These are phyloP conservation scores for Drosophila biarmipes DNA, from an alignment of 1,140 invertebrate species.

Conservation along the genomic window DNA sequence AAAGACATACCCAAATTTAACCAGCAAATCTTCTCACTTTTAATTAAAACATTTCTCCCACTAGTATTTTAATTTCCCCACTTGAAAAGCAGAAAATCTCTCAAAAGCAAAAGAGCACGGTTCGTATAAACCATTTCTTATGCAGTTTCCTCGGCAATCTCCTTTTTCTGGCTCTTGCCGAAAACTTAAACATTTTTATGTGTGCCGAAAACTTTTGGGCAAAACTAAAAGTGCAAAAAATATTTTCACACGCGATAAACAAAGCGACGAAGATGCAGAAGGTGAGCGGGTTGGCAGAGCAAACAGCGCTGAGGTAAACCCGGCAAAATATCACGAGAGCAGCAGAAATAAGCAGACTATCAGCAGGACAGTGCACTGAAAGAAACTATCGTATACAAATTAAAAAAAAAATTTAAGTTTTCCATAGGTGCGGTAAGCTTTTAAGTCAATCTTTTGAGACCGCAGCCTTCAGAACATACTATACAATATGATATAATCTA, in stretches of 20 bases:
- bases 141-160: constrained; percentile 15
- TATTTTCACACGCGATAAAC: constrained; percentile 74
- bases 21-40: constrained; percentile 19
- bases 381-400: not conserved
- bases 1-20: not conserved
- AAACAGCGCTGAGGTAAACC: constrained; percentile 35
- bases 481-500: no score
- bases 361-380: not conserved
- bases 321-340: constrained; percentile 28
- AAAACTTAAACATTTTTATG: constrained; percentile 74
- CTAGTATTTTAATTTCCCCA: not conserved
- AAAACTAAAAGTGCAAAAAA: constrained; percentile 66
- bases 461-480: no score
- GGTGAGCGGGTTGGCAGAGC: not conserved
- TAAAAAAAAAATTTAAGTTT: not conserved
- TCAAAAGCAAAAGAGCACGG: constrained; percentile 2
- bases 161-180: constrained; percentile 16
- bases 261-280: constrained; percentile 40
- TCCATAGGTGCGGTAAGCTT: no score
- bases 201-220: constrained; percentile 65
- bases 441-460: no score
- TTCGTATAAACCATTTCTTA: constrained; percentile 41
- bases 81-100: not conserved
- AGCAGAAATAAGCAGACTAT: constrained; percentile 17
- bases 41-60: constrained; percentile 18